Evolutionary conservation across 2,888 invertebrate species (phyloP), one percentile per base, ranked within the genome.

Genomic region (Hirtodrosophila alboralis): DNA sequence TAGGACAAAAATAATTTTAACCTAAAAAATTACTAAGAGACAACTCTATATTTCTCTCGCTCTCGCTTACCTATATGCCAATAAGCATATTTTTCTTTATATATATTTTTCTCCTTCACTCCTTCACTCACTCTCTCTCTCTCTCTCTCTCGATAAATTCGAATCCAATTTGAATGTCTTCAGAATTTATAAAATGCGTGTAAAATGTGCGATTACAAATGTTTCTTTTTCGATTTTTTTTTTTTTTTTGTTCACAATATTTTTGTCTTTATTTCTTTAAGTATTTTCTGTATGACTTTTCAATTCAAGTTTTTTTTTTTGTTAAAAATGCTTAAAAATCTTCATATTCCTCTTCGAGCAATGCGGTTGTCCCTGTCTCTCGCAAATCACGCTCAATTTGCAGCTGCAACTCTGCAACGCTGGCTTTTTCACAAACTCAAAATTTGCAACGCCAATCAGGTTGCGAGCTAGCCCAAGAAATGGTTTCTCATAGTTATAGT

Each of bases 401-500:
- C 92, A 96, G 94, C 89, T 97, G 96, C 96, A 98, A 96, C 90
- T 95, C 95, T 75, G 94, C 76, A 99, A 93, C 49, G 99, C 99
- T 58, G 99, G 99, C 97, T 98, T 98, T 45, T 98, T 98, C 38
- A 98, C 98, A 91, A 99, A 99, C 91, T 99, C 99, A 59, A 99
- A 92, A 92, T 99, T 99, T 57, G 99, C 97, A 92, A 99, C 99
- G 71, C 99, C 99, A 87, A 99, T 97, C 87, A 99, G 92, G 91
- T 99, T 99, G 79, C 99, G 94, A 41, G 98, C 99, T 90, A 99
- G 92, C 98, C 99, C 99, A 77, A 99, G 93, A 95, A 99, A 99
- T 16, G 99, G 99, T 91, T 99, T 99, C 90, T 99, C 99, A 86
- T 99, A 99, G 93, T 99, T 99, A 93, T 99, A 99, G 92, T 99